Percentiles rank a stretch among this genome's conserved stretches.
Evolutionary conservation across 2,797 vertebrate species (phyloP).

Genomic region (Cyprinella venusta): DNA sequence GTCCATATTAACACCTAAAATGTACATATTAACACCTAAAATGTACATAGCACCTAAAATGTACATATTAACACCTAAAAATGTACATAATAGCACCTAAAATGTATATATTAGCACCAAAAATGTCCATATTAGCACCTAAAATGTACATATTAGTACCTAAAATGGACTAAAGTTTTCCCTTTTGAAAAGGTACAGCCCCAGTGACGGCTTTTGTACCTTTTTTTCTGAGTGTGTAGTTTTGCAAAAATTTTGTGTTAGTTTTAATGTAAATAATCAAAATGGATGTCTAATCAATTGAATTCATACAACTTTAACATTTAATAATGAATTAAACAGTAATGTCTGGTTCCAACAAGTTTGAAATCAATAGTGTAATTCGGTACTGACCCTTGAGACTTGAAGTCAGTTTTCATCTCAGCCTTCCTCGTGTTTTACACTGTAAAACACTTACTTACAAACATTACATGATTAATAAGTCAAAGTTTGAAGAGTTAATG

Average conservation of each 20-base stretch:
- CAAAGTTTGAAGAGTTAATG: not conserved
- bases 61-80: too few species aligned
- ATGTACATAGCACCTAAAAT: too few species aligned
- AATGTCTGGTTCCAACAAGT: not conserved
- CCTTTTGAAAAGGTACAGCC: too few species aligned
- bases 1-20: too few species aligned
- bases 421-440: not conserved
- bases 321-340: not conserved
- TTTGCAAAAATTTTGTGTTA: not conserved
- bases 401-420: not conserved
- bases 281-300: not conserved
- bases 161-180: too few species aligned
- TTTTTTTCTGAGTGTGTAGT: not conserved
- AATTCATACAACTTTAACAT: not conserved
- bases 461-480: not conserved
- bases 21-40: too few species aligned
- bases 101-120: too few species aligned
- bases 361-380: constrained; percentile 25
- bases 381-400: not conserved
- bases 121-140: too few species aligned
- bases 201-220: too few species aligned
- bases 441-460: not conserved
- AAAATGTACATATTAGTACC: too few species aligned
- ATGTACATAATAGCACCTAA: too few species aligned
- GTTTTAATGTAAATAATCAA: not conserved